Evolutionary conservation across 2,888 invertebrate genomes (phyloP), one percentile per base, ranked within the genome.

Genomic region (Chymomyza procnemis): DNA sequence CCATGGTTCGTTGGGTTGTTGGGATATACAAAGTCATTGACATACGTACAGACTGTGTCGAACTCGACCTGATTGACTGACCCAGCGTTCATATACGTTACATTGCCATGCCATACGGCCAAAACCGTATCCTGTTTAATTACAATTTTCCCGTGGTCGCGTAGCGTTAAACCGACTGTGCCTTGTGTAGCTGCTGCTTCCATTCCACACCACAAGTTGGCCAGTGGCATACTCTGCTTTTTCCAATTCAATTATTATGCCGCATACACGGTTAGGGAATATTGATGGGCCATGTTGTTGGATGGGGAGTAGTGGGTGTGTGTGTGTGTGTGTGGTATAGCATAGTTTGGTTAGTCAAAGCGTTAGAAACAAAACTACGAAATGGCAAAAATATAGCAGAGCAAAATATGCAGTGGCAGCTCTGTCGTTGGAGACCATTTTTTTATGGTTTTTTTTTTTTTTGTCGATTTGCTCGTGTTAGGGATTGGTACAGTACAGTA

Each of bases 161-260:
- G 76, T 63, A 76, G 73, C 80, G 78, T 81, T 79, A 70, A 81
- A 73, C 74, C 76, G 61, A 69, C 50, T 65, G 52, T 1, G 4
- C 48, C 14, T 18, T 9, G 12, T 41, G 34, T 9, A 12, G 12
- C 26, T 6, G 12, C 34, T 18, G 21, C n/a, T n/a, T n/a, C n/a
- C n/a, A n/a, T n/a, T n/a, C n/a, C n/a, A n/a, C n/a, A n/a, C 12
- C 19, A 21, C 18, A 8, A 1, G 22, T 8, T 14, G 6, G 54
- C 19, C 19, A 21, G 4, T 12, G 19, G 54, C 18, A 21, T 14
- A 9, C 54, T 54, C 54, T 66, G 72, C 69, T 61, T 81, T 80
- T 82, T 85, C 81, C 81, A 82, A 82, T 82, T 82, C 81, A 85
- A 82, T 82, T 82, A 82, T 85, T 82, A 85, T 80, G 76, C 75